Percentiles rank a stretch among this genome's conserved stretches.
Evolutionary conservation across 2,113 vertebrate species (phyloP).

Genomic region (Aphelocoma coerulescens): DNA sequence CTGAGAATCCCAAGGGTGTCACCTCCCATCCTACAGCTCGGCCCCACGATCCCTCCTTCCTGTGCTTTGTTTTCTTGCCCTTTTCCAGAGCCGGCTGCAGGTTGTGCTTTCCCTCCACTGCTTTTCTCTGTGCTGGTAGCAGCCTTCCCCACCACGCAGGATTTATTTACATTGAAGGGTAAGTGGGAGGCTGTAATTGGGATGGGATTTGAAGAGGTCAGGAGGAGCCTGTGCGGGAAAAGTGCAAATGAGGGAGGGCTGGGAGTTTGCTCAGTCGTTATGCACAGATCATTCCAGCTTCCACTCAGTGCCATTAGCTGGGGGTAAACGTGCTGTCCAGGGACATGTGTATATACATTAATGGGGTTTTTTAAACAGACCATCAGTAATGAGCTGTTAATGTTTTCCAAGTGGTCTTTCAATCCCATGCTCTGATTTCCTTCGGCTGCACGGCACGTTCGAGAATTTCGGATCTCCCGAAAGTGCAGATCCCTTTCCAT

Average conservation of each 20-base stretch:
- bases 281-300: neutral
- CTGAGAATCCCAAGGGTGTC: neutral
- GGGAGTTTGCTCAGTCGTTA: neutral
- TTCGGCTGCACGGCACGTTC: accelerated
- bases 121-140: slow-evolving; percentile 12
- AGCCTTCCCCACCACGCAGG: neutral
- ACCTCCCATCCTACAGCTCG: neutral
- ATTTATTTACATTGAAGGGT: slow-evolving; percentile 52
- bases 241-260: slow-evolving; percentile 22
- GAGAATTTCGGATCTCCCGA: accelerated
- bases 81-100: neutral
- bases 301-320: slow-evolving; percentile 30
- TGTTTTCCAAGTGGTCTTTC: slow-evolving; percentile 29
- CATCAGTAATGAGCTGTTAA: slow-evolving; percentile 57
- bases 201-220: slow-evolving; percentile 58
- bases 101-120: neutral
- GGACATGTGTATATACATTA: slow-evolving; percentile 17
- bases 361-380: slow-evolving; percentile 39
- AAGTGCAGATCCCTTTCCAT: neutral
- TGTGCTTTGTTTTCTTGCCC: neutral
- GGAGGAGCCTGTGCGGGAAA: slow-evolving; percentile 6
- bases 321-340: neutral
- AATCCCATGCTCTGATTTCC: neutral
- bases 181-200: slow-evolving; percentile 61
- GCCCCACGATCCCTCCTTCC: accelerated